Evolutionary conservation across 2,113 vertebrate genomes (phyloP), one percentile per base, ranked within the genome.

Genomic region (Cervus canadensis): DNA sequence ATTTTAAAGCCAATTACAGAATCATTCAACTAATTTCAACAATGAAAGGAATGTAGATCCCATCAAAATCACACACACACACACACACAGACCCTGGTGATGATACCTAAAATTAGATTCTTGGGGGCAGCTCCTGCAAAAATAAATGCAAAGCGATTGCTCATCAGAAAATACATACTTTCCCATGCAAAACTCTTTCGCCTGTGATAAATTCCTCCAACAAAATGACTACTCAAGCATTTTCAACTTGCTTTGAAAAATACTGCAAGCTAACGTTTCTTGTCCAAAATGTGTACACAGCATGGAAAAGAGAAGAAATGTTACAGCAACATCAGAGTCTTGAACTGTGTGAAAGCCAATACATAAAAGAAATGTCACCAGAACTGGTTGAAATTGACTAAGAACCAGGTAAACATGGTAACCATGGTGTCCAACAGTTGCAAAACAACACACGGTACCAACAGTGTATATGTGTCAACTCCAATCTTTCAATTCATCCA

Each of bases 1-100:
- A 98, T 98, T 97, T 98, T 97, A 98, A 98, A 97, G 67, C 64
- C 98, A 98, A 98, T 83, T 74, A 98, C 91, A 97, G 91, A 74
- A 64, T 98, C 93, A 97, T 98, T 94, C 84, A 95, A 98, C 87
- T 89, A 98, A 98, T 98, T 98, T 95, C 96, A 95, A 94, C 98
- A 98, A 97, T 96, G 95, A 98, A 97, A 97, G 95, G 84, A 97
- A 97, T 91, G 97, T 90, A 92, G 97, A 98, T 98, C 89, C 95
- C 98, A 95, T 98, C 48, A 97, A 98, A 98, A 98, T 97, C 97
- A 94, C 87, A 95, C 83, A 97, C 81, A 40, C 87, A 79, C 52
- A 52, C 15, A 64, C 30, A 71, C n/a, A 36, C 64, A 71, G 91
- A 97, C 62, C 71, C 60, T 95, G 67, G 81, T 94, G 98, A 97